Percentiles rank a stretch among this genome's conserved stretches.
Conservation (phyloP, 1,140 invertebrate species). For the Protaetia brevitarsis region DNA sequence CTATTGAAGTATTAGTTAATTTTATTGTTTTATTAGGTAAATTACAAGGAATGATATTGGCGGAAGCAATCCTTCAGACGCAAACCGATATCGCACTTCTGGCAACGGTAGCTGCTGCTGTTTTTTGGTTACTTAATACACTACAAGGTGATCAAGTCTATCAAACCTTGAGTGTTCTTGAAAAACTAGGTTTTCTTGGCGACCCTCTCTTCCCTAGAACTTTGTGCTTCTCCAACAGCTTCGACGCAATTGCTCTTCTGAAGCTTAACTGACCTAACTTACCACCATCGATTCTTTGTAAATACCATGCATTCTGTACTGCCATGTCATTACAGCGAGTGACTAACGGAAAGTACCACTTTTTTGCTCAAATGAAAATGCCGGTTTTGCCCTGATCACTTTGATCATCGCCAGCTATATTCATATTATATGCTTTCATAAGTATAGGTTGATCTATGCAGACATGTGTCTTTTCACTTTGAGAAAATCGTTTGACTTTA, state of each 20-base stretch:
- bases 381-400: conserved; percentile 33
- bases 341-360: conserved; percentile 35
- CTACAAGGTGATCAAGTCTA: conserved; percentile 33
- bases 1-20: no score
- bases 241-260: conserved; percentile 21
- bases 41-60: no score
- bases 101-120: no score
- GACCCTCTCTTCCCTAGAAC: conserved; percentile 4
- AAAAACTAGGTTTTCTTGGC: neutral
- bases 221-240: conserved; percentile 9
- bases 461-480: conserved; percentile 33
- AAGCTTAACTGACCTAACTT: conserved; percentile 27
- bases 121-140: conserved; percentile 33
- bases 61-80: no score
- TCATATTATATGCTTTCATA: conserved; percentile 33
- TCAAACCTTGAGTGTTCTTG: conserved; percentile 30
- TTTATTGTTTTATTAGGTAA: no score
- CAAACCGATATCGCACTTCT: no score
- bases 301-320: conserved; percentile 32
- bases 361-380: conserved; percentile 5
- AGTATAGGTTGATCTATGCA: conserved; percentile 26
- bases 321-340: conserved; percentile 30
- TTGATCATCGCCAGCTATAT: conserved; percentile 37
- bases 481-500: conserved; percentile 34
- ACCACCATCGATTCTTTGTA: conserved; percentile 24